phyloP scores from a whole-genome alignment of 2,888 invertebrate species.

The Hirudinaria manillensis region DNA sequence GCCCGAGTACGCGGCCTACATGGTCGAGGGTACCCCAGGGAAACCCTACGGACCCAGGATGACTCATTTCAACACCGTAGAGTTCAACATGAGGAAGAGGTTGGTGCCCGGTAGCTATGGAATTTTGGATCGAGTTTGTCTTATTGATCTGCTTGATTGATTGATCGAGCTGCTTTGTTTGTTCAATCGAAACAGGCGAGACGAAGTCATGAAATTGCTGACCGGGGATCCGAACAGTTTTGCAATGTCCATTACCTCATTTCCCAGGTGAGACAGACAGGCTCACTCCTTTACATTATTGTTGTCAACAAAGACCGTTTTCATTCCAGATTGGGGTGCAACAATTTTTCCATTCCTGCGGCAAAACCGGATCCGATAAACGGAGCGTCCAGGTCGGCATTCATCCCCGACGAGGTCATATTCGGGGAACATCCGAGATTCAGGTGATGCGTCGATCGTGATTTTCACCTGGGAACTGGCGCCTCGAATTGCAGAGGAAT shows the following conservation, averaged over 20 bases:
- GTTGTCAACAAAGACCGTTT: not conserved
- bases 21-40: slow-evolving; percentile 98
- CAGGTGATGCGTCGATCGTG: slow-evolving; percentile 54
- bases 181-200: slow-evolving; percentile 47
- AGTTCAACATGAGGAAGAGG: slow-evolving; percentile 84
- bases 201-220: slow-evolving; percentile 70
- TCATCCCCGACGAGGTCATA: slow-evolving; percentile 90
- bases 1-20: slow-evolving; percentile 96
- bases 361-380: slow-evolving; percentile 45
- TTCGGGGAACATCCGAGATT: slow-evolving; percentile 92
- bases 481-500: no score
- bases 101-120: not conserved
- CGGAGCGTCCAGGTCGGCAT: slow-evolving; percentile 72
- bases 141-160: not conserved
- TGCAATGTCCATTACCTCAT: slow-evolving; percentile 79
- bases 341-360: slow-evolving; percentile 77
- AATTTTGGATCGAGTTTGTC: not conserved
- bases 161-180: not conserved
- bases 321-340: slow-evolving; percentile 66
- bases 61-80: slow-evolving; percentile 95
- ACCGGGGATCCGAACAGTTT: slow-evolving; percentile 57
- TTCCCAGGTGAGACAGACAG: slow-evolving; percentile 68
- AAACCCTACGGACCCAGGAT: slow-evolving; percentile 76
- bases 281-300: not conserved
- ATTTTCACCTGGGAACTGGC: not conserved